These are phyloP conservation scores for Falco peregrinus DNA, from an alignment of 2,797 vertebrate species.

Conservation along the genomic window DNA sequence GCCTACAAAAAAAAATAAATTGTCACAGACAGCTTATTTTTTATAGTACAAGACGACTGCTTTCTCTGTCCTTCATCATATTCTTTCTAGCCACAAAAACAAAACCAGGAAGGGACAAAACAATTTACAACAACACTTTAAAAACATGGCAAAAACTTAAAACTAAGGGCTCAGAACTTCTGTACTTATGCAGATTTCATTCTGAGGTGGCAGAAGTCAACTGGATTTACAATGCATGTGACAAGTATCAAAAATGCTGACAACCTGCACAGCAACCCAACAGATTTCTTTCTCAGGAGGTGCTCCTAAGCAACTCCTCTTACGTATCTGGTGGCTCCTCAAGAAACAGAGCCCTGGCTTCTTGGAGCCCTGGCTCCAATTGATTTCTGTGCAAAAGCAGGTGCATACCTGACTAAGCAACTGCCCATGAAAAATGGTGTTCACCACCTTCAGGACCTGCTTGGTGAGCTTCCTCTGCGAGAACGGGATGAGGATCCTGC, in stretches of 20 bases:
- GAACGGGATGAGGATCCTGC: conserved; percentile 94
- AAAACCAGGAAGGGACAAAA: not conserved
- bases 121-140: not conserved
- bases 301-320: not conserved
- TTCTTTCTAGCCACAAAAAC: not conserved
- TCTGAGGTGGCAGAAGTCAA: not conserved
- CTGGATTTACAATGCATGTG: not conserved
- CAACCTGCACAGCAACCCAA: not conserved
- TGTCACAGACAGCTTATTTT: not conserved
- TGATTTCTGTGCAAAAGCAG: not conserved
- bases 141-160: not conserved
- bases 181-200: not conserved
- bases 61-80: not conserved
- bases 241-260: not conserved
- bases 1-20: not conserved
- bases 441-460: conserved; percentile 98
- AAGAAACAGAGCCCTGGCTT: not conserved
- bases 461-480: conserved; percentile 97
- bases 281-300: not conserved
- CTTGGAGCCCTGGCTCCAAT: accelerated
- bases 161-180: not conserved
- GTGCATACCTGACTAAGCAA: conserved; percentile 93
- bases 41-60: not conserved
- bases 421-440: conserved; percentile 99
- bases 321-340: not conserved